These are phyloP conservation scores for Galagoides demidoff DNA, from an alignment of 2,797 vertebrate genomes.

Conservation along the genomic window DNA sequence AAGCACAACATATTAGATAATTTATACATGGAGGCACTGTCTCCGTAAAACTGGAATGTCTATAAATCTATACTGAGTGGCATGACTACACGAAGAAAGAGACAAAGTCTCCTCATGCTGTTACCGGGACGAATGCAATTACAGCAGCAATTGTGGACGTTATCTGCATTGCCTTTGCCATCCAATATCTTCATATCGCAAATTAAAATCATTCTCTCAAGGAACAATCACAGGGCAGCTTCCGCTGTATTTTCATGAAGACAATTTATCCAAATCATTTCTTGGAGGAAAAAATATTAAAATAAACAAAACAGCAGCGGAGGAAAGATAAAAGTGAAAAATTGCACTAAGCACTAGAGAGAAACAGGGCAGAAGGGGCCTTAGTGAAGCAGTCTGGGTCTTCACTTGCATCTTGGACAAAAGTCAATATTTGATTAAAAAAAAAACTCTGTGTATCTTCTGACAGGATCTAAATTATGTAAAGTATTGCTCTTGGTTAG, in stretches of 20 bases:
- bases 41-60: not conserved
- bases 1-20: not conserved
- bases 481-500: constrained; percentile 54
- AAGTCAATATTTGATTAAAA: constrained; percentile 52
- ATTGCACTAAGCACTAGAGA: not conserved
- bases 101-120: not conserved
- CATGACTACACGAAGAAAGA: constrained; percentile 19
- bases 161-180: not conserved
- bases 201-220: constrained; percentile 46
- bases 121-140: not conserved
- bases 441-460: constrained; percentile 7
- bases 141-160: not conserved
- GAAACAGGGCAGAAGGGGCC: not conserved
- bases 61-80: not conserved
- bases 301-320: constrained; percentile 42
- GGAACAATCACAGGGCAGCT: not conserved
- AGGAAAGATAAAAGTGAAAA: constrained; percentile 60
- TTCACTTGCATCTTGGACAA: constrained; percentile 33
- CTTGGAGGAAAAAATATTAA: constrained; percentile 27
- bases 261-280: constrained; percentile 45
- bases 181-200: not conserved
- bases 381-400: not conserved
- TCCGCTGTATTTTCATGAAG: constrained; percentile 24
- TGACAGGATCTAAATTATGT: constrained; percentile 44
- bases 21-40: not conserved